Conservation (phyloP, 2,888 invertebrate genomes). For the Lumbricus terrestris region DNA sequence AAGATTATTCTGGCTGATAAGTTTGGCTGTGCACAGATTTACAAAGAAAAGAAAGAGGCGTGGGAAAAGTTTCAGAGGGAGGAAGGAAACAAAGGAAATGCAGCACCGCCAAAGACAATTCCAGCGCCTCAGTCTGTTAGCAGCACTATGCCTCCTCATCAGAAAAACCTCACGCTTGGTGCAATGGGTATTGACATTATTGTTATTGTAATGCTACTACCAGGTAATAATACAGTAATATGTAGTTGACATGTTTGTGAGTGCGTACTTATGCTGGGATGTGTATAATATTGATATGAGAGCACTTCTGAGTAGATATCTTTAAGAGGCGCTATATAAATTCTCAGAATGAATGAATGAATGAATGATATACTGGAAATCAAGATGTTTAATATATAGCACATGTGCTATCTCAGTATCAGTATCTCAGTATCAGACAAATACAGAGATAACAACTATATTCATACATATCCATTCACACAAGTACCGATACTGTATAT, state of each 20-base stretch:
- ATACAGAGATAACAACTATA: too few relatives aligned
- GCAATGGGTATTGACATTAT: neutral
- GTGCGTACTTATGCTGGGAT: neutral
- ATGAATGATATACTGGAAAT: neutral
- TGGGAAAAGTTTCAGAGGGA: neutral
- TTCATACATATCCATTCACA: too few relatives aligned
- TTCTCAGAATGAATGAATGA: too few relatives aligned
- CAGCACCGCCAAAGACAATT: neutral
- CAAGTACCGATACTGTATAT: too few relatives aligned
- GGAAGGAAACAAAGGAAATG: neutral
- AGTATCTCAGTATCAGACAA: too few relatives aligned
- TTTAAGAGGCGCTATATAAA: too few relatives aligned
- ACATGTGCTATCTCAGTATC: too few relatives aligned
- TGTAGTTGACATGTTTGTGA: neutral
- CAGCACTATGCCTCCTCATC: neutral
- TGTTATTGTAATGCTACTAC: neutral
- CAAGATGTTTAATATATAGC: neutral
- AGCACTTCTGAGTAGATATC: too few relatives aligned
- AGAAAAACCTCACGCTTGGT: neutral
- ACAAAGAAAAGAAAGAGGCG: neutral
- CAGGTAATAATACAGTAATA: neutral
- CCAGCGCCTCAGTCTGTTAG: neutral
- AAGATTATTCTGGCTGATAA: neutral
- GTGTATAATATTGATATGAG: neutral
- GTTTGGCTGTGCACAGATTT: neutral